Evolutionary conservation across 1,140 invertebrate species (phyloP), one percentile per base, ranked within the genome.

Genomic region (Reticulitermes speratus): DNA sequence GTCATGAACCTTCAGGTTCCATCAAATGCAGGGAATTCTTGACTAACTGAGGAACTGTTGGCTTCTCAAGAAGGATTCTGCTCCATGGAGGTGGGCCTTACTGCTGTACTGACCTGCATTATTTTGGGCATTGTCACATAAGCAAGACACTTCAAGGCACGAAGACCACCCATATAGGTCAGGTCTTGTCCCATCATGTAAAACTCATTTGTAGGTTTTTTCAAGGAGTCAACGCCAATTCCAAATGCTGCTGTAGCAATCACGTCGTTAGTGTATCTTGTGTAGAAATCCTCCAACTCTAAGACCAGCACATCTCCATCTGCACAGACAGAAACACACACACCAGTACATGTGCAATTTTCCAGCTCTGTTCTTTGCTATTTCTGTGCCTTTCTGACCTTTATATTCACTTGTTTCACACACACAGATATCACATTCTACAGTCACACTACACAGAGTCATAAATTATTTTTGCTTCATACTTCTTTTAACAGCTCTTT

Each of bases 221-320:
- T 88, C 44, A 92, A 89, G 0, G 92, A 92, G 88, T 93, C 90
- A 38, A 91, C 89, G 32, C 91, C 89, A 0, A 93, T 88, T 3
- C 93, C 93, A 87, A 93, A 93, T 0, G 92, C 92, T 11, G 90
- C 90, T 0, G 90, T 91, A 2, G 92, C 92, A 82, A 93, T 93
- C 8, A 92, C 89, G 85, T 93, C 93, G 87, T 91, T 91, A 0
- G 92, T 91, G 55, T 91, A 90, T 87, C 91, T 89, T 6, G 90
- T 91, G 86, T 91, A 91, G 0, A 90, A 85, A 55, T 93, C 90
- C 87, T 91, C 92, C 84, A 92, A 87, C 45, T 93, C 91, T 75
- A 75, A 8, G 16, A 75, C 14, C 65, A 75, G 65, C 25, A 30
- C 1, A 30, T 75, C n/a, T 30, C 65, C 65, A 30, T 75, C 65